phyloP scores from a whole-genome alignment of 2,888 invertebrate species.

The Habrosyne pyritoides region DNA sequence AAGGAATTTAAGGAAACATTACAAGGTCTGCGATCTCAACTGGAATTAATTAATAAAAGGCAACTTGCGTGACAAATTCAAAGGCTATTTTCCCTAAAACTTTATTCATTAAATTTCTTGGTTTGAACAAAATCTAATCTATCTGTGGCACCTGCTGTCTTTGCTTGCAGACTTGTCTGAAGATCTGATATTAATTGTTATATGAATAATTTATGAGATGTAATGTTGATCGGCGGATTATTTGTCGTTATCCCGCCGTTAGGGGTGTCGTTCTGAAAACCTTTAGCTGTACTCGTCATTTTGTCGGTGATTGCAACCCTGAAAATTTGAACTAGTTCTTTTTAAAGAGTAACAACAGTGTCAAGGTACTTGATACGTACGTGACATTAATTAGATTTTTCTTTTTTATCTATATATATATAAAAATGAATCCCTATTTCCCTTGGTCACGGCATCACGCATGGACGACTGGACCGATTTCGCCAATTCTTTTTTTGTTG shows the following conservation, averaged over 20 bases:
- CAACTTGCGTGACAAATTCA: conserved; percentile 15
- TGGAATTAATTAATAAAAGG: conserved; percentile 8
- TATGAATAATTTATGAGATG: conserved; percentile 72
- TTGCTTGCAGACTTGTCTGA: conserved; percentile 28
- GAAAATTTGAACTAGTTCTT: no score
- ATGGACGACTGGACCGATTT: no score
- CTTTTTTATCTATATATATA: background rate
- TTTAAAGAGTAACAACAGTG: no score
- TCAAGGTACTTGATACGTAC: no score
- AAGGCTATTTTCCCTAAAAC: conserved; percentile 39
- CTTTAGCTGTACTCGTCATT: background rate
- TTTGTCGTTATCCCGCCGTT: conserved; percentile 66
- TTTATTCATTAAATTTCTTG: conserved; percentile 59
- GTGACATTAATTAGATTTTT: no score
- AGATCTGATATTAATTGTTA: conserved; percentile 52
- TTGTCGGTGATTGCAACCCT: background rate
- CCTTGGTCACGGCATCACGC: no score
- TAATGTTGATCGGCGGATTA: conserved; percentile 63
- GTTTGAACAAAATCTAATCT: conserved; percentile 44
- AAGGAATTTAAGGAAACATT: background rate
- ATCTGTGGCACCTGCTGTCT: conserved; percentile 55
- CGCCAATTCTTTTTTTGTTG: no score
- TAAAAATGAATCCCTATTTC: background rate
- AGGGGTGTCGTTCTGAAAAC: conserved; percentile 47
- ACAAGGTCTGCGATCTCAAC: background rate